Conservation (phyloP, 2,888 invertebrate species). For the Chrysotoxum bicinctum region DNA sequence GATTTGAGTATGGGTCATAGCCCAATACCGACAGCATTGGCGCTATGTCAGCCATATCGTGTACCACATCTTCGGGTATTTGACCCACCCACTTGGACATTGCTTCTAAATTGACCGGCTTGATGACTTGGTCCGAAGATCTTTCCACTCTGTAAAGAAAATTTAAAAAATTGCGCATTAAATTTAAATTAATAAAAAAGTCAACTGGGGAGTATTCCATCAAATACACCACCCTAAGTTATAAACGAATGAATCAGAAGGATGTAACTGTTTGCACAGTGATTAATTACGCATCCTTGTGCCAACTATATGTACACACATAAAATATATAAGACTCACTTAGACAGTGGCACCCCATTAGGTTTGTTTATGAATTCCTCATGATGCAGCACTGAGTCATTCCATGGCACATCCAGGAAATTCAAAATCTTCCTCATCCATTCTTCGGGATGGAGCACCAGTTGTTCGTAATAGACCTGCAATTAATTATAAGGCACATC, state of each 20-base stretch:
- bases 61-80: conserved; percentile 94
- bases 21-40: conserved; percentile 96
- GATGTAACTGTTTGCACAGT: conserved; percentile 38
- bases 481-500: conserved; percentile 75
- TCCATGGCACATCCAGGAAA: conserved; percentile 97
- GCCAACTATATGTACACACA: conserved; percentile 13
- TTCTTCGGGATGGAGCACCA: conserved; percentile 95
- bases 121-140: conserved; percentile 99
- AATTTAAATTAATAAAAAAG: conserved; percentile 13
- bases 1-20: conserved; percentile 98
- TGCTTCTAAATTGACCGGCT: conserved; percentile 98
- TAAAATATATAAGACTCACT: conserved; percentile 84
- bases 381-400: conserved; percentile 97
- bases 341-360: conserved; percentile 96
- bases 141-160: conserved; percentile 92
- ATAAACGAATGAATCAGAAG: conserved; percentile 38
- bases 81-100: conserved; percentile 95
- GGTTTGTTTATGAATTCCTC: conserved; percentile 98
- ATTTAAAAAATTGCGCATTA: conserved; percentile 16
- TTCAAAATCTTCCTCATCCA: conserved; percentile 93
- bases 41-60: conserved; percentile 95
- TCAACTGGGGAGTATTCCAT: not conserved
- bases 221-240: not conserved
- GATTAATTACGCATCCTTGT: conserved; percentile 52
- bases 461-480: conserved; percentile 96